Evolutionary conservation across 2,113 vertebrate genomes (phyloP).

Genomic region (Caloenas nicobarica): DNA sequence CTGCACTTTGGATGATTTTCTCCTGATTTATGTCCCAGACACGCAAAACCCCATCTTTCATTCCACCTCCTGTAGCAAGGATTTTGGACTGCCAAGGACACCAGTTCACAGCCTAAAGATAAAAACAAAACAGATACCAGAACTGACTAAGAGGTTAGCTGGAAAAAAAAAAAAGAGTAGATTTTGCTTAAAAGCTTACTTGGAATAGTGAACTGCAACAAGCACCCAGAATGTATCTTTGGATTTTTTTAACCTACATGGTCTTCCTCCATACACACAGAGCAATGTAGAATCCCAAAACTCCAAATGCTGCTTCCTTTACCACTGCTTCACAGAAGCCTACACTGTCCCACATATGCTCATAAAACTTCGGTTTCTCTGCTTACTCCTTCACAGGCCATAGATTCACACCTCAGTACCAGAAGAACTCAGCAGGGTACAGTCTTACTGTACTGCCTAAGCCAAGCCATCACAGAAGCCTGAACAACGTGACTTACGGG

Average conservation of each 20-base stretch:
- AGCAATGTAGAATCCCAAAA: neutral
- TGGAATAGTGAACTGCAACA: neutral
- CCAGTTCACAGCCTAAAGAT: conserved; percentile 77
- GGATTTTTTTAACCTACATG: neutral
- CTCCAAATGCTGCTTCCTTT: neutral
- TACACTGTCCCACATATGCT: neutral
- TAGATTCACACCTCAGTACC: neutral
- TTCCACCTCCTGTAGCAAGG: conserved; percentile 79
- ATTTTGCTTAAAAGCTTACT: neutral
- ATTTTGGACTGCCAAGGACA: conserved; percentile 79
- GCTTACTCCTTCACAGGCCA: neutral
- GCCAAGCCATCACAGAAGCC: neutral
- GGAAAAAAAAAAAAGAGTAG: neutral
- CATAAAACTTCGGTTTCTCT: neutral
- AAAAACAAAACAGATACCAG: neutral
- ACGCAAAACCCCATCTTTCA: conserved; percentile 77
- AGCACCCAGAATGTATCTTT: neutral
- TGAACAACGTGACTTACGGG: neutral
- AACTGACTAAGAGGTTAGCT: neutral
- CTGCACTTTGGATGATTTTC: conserved; percentile 62
- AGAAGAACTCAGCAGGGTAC: neutral
- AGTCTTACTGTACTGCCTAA: neutral
- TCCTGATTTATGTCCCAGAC: conserved; percentile 76
- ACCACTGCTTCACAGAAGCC: neutral
- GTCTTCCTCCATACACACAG: neutral